A percentile compares a stretch with the other conserved stretches of the same genome.
Conservation (phyloP, 2,113 vertebrate species). For the Seriola aureovittata region DNA sequence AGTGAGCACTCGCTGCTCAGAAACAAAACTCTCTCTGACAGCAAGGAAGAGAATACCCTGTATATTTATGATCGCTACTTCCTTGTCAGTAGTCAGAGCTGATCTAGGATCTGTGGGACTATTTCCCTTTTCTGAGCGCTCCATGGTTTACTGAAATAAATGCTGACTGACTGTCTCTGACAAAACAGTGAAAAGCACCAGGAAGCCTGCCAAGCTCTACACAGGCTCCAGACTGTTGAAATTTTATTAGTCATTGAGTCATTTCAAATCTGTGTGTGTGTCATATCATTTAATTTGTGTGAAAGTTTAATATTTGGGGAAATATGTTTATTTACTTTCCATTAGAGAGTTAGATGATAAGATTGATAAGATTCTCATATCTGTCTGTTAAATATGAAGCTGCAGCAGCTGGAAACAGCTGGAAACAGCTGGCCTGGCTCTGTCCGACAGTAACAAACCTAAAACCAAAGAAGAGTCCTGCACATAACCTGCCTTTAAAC, state of each 20-base stretch:
- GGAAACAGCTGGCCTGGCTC: too few species aligned
- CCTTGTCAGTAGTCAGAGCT: conserved; percentile 58
- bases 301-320: too few species aligned
- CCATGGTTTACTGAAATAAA: conserved; percentile 16
- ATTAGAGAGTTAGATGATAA: too few species aligned
- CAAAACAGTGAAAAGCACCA: not conserved
- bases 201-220: not conserved
- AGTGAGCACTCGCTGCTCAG: conserved; percentile 59
- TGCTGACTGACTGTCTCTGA: not conserved
- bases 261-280: too few species aligned
- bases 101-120: conserved; percentile 24
- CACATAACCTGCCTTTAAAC: too few species aligned
- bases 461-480: too few species aligned
- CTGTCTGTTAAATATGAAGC: too few species aligned
- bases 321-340: too few species aligned
- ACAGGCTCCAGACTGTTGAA: not conserved
- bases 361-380: too few species aligned
- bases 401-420: too few species aligned
- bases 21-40: conserved; percentile 10
- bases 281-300: too few species aligned
- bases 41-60: conserved; percentile 56
- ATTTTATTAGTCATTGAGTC: not conserved
- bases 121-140: conserved; percentile 6
- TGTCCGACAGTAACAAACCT: too few species aligned
- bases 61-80: conserved; percentile 62